Percentiles rank a stretch among this genome's conserved stretches.
Evolutionary conservation across 2,888 invertebrate genomes (phyloP).

Genomic region (Gordius sp.): DNA sequence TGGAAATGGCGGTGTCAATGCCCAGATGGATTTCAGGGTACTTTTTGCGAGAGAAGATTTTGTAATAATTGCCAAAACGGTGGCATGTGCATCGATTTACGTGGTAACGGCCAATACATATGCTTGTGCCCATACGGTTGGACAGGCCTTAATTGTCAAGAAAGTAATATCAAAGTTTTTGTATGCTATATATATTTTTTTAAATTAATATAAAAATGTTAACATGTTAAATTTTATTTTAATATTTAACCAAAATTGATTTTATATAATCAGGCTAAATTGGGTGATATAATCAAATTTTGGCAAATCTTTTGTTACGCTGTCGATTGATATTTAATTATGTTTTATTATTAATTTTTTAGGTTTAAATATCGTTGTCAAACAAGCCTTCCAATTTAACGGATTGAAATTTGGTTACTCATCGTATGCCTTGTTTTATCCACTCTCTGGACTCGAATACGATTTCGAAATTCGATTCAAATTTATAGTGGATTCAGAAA

Average conservation of each 20-base stretch:
- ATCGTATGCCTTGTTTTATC: background rate
- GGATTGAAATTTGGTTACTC: slow-evolving; percentile 7
- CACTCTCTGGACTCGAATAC: background rate
- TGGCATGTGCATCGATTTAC: slow-evolving; percentile 5
- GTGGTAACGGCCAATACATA: background rate
- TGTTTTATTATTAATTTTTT: too few relatives aligned
- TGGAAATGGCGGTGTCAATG: background rate
- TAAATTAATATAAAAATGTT: too few relatives aligned
- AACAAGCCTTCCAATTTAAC: slow-evolving; percentile 3
- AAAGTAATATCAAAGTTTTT: too few relatives aligned
- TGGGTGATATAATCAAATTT: too few relatives aligned
- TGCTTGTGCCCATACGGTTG: slow-evolving; percentile 5
- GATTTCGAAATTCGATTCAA: background rate
- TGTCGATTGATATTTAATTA: too few relatives aligned
- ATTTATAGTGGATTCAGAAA: background rate
- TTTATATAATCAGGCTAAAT: too few relatives aligned
- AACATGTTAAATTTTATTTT: too few relatives aligned
- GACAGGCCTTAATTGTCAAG: slow-evolving; percentile 1
- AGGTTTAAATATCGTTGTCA: background rate
- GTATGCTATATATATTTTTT: too few relatives aligned
- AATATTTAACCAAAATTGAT: too few relatives aligned
- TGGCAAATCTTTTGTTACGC: too few relatives aligned
- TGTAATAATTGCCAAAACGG: slow-evolving; percentile 10
- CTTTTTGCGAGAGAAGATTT: background rate
- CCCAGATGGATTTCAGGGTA: slow-evolving; percentile 3